Evolutionary conservation across 2,797 vertebrate genomes (phyloP), one percentile per base, ranked within the genome.

Genomic region (Ctenochaetus hawaiiensis): DNA sequence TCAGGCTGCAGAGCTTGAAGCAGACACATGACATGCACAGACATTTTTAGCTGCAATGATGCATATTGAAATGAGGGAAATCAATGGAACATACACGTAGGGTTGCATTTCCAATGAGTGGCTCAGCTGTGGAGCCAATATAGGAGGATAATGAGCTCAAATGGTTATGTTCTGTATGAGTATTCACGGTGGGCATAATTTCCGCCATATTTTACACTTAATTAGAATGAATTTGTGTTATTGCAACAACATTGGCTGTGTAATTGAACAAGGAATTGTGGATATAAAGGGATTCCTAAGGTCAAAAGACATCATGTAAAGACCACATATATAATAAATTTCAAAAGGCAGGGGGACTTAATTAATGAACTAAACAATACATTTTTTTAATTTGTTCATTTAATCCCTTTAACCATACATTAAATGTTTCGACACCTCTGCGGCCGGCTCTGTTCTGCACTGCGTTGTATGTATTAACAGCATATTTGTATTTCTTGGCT

Each of bases 151-250:
- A 86, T 58, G 53, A 88, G 81, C 18, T 51, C 26, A 52, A 75
- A 74, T 67, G 75, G 52, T 62, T 64, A 47, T 59, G 34, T 67
- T 58, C 63, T 49, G 52, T 41, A 12, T 3, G 39, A 41, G 39
- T 73, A 54, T 54, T 76, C 56, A 82, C 67, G 75, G 51, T 5
- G 59, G 52, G 26, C 53, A 73, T 70, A 45, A 53, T 79, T 63
- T 49, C 48, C 1, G 5, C 51, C 49, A 64, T 82, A 73, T 81
- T 90, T 70, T 59, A 39, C 60, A 48, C 56, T n/a, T 82, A 67
- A 88, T 88, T 81, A 71, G 45, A 85, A 81, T 72, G 18, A 60
- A 80, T 89, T 49, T 70, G 54, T 68, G 56, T 76, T 75, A 67
- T 75, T 87, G 62, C 79, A 52, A 2, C 60, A 54, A 58, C 2